These are phyloP conservation scores for Clarias magur DNA, from an alignment of 2,113 vertebrate genomes.

Conservation along the genomic window DNA sequence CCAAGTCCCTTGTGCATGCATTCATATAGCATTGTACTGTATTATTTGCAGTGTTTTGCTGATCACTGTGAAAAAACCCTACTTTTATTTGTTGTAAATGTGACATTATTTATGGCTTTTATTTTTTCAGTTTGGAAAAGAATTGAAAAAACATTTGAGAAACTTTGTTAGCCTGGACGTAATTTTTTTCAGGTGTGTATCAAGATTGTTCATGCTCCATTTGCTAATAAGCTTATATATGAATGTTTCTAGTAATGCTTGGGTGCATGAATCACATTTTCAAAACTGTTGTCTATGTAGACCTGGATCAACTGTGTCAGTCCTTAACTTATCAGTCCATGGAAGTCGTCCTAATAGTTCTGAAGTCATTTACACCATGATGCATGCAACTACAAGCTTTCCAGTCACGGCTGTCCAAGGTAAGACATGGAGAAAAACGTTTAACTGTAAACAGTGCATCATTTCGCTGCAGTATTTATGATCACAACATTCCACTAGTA, in stretches of 20 bases:
- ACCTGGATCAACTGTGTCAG: slow-evolving; percentile 4
- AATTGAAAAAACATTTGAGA: not conserved
- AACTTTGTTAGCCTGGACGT: not conserved
- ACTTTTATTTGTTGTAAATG: too few relatives aligned
- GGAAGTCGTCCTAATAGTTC: not conserved
- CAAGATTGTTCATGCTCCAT: not conserved
- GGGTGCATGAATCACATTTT: not conserved
- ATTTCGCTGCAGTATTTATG: not conserved
- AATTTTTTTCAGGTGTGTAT: slow-evolving; percentile 8
- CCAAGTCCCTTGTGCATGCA: too few relatives aligned
- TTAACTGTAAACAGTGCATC: not conserved
- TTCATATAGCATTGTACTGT: too few relatives aligned
- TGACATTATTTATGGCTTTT: not conserved
- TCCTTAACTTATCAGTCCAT: not conserved
- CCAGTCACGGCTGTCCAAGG: not conserved
- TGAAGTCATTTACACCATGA: not conserved
- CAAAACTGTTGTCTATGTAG: not conserved
- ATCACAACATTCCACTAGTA: not conserved
- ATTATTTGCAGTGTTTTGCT: too few relatives aligned
- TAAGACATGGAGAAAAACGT: not conserved
- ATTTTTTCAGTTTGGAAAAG: slow-evolving; percentile 13
- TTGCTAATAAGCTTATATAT: not conserved
- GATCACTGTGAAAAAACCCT: too few relatives aligned
- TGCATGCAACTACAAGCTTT: slow-evolving; percentile 3
- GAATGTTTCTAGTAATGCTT: not conserved